Evolutionary conservation across 2,113 vertebrate genomes (phyloP).

Genomic region (Pollimyrus isidori): DNA sequence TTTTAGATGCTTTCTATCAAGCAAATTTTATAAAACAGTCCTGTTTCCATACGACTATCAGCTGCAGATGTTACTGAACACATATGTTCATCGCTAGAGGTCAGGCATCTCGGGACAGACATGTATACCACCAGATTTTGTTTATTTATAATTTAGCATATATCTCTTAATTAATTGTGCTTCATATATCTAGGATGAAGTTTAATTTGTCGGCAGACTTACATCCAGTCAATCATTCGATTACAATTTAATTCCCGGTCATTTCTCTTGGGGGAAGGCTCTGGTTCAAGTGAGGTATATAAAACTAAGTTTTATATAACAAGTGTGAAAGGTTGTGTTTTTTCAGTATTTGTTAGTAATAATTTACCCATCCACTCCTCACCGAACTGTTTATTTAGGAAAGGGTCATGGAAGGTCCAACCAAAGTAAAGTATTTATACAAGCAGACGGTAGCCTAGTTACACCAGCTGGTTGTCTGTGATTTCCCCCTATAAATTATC

Average conservation of each 20-base stretch:
- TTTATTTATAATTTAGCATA: neutral
- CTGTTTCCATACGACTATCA: neutral
- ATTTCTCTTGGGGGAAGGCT: neutral
- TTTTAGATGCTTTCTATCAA: neutral
- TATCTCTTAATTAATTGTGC: neutral
- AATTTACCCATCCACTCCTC: neutral
- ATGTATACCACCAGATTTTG: neutral
- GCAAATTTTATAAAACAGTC: neutral
- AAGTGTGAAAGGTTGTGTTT: neutral
- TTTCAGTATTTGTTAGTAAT: neutral
- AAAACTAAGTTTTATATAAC: neutral
- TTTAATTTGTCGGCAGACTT: neutral
- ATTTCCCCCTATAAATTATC: neutral
- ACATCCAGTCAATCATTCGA: neutral
- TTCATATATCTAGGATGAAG: neutral
- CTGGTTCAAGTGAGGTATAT: neutral
- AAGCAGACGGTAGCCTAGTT: neutral
- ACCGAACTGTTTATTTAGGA: neutral
- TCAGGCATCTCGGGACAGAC: neutral
- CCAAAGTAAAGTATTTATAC: neutral
- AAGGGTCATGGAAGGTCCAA: neutral
- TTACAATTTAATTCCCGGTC: neutral
- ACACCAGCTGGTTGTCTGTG: neutral
- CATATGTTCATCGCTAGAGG: neutral
- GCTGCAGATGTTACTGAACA: neutral